Percentiles rank a stretch among this genome's conserved stretches.
Conservation (phyloP, 1,140 invertebrate genomes). For the Sinella curviseta region DNA sequence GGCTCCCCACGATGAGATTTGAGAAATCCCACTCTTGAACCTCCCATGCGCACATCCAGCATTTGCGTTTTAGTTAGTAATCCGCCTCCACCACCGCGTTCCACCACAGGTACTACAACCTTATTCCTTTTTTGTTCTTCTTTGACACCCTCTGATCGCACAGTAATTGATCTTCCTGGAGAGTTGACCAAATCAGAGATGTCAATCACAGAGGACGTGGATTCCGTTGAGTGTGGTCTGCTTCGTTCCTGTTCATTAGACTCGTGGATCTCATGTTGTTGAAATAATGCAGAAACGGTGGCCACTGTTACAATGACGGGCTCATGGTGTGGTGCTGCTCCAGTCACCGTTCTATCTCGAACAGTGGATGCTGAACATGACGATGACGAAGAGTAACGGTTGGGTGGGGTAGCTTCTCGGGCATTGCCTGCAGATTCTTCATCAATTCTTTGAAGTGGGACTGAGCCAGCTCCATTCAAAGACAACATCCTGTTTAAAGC, state of each 20-base stretch:
- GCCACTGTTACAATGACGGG: constrained; percentile 13
- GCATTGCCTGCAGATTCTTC: neutral
- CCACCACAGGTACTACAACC: too few species aligned
- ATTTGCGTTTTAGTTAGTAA: too few species aligned
- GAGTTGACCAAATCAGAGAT: neutral
- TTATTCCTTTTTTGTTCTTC: too few species aligned
- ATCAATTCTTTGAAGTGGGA: neutral
- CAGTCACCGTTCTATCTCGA: neutral
- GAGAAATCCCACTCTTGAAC: too few species aligned
- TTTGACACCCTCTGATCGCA: neutral
- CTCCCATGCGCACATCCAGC: too few species aligned
- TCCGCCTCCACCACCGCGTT: too few species aligned
- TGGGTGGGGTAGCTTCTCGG: neutral
- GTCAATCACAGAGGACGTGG: neutral
- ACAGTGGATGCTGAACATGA: neutral
- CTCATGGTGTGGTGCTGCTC: neutral
- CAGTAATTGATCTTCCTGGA: neutral
- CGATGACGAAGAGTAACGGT: neutral
- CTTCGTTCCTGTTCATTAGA: neutral
- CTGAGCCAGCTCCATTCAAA: neutral
- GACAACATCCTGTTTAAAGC: neutral
- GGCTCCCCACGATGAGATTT: too few species aligned
- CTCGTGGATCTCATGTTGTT: neutral
- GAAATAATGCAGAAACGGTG: neutral
- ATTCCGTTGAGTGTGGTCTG: neutral